These are phyloP conservation scores for Eudemis profundana DNA, from an alignment of 2,888 invertebrate species.

Conservation along the genomic window DNA sequence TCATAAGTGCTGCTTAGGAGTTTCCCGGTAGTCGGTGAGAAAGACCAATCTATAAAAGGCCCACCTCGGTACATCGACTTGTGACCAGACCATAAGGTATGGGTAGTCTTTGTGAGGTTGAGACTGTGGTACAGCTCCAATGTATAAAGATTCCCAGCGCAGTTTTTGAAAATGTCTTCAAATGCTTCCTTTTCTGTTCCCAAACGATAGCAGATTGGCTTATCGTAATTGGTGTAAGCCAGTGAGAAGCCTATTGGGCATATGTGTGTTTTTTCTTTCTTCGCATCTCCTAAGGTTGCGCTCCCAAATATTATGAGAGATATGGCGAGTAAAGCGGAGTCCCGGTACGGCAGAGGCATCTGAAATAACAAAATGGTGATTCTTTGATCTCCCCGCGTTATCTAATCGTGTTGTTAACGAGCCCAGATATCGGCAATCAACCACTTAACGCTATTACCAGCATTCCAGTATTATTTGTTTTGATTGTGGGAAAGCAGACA, in stretches of 20 bases:
- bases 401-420: slow-evolving; percentile 43
- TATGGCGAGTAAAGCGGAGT: slow-evolving; percentile 50
- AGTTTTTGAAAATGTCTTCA: slow-evolving; percentile 68
- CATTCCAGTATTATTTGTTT: slow-evolving; percentile 51
- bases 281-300: slow-evolving; percentile 50
- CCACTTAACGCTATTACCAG: slow-evolving; percentile 58
- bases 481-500: slow-evolving; percentile 48
- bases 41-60: slow-evolving; percentile 74
- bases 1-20: slow-evolving; percentile 59
- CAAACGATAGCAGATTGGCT: slow-evolving; percentile 67
- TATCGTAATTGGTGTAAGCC: slow-evolving; percentile 55
- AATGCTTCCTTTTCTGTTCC: slow-evolving; percentile 71
- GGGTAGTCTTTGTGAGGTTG: slow-evolving; percentile 59
- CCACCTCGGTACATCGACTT: slow-evolving; percentile 74
- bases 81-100: slow-evolving; percentile 76
- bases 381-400: slow-evolving; percentile 47
- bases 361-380: slow-evolving; percentile 55
- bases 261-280: slow-evolving; percentile 29
- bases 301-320: slow-evolving; percentile 54
- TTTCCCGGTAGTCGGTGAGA: slow-evolving; percentile 62
- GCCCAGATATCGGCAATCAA: slow-evolving; percentile 50
- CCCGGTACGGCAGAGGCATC: slow-evolving; percentile 61
- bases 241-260: slow-evolving; percentile 75
- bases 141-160: slow-evolving; percentile 71
- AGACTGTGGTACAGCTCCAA: slow-evolving; percentile 61